Conservation (phyloP, 2,888 invertebrate genomes). For the Acronicta aceris region DNA sequence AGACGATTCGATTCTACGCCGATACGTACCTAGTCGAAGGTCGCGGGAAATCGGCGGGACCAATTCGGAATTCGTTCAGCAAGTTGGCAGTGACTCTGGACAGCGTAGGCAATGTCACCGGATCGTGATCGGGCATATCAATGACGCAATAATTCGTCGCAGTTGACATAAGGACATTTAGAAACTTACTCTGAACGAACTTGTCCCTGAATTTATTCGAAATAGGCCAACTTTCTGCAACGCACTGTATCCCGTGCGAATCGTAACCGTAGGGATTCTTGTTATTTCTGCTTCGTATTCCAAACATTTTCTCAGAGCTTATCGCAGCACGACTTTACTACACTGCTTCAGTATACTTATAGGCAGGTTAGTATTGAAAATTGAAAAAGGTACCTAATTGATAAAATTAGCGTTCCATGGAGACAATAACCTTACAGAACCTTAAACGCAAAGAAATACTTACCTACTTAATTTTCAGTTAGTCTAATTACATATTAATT, state of each 20-base stretch:
- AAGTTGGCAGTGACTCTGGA: constrained; percentile 55
- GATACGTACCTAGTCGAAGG: constrained; percentile 77
- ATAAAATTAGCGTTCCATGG: too few relatives aligned
- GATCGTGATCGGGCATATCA: constrained; percentile 39
- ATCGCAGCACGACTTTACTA: constrained; percentile 35
- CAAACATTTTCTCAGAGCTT: constrained; percentile 41
- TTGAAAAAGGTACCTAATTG: too few relatives aligned
- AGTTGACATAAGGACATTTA: constrained; percentile 33
- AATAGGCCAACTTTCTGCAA: constrained; percentile 9
- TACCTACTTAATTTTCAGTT: neutral
- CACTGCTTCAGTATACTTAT: constrained; percentile 14
- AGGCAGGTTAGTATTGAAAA: constrained; percentile 19
- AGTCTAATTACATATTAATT: neutral
- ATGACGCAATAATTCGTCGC: constrained; percentile 52
- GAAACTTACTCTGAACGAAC: constrained; percentile 9
- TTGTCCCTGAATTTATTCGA: neutral
- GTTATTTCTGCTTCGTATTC: constrained; percentile 42
- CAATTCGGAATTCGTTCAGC: constrained; percentile 77
- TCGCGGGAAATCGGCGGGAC: constrained; percentile 79
- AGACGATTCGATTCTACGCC: constrained; percentile 80
- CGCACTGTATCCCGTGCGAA: constrained; percentile 40
- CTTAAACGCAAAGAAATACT: too few relatives aligned
- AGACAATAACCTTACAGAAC: too few relatives aligned
- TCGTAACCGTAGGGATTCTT: constrained; percentile 22
- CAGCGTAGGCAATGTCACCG: constrained; percentile 35